phyloP scores from a whole-genome alignment of 1,140 invertebrate species.

The Phenacoccus solenopsis region DNA sequence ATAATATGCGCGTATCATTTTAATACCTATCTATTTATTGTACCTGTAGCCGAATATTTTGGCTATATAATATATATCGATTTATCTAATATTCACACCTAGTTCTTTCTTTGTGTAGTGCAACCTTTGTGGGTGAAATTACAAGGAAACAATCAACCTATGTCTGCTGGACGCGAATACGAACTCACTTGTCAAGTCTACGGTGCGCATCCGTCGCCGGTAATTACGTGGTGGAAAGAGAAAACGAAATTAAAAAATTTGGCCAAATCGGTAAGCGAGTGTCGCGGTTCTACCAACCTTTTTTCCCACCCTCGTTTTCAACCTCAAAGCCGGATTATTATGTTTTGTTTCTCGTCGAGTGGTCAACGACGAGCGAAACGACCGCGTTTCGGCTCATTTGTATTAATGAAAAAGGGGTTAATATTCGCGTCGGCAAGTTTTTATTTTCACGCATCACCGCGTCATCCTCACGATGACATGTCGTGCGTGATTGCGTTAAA shows the following conservation, averaged over 20 bases:
- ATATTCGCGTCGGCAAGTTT: background rate
- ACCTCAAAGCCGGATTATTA: too few relatives aligned
- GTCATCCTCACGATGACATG: too few relatives aligned
- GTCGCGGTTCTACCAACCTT: too few relatives aligned
- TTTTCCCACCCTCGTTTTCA: too few relatives aligned
- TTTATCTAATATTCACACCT: background rate
- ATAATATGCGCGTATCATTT: too few relatives aligned
- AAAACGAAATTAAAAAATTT: constrained; percentile 53
- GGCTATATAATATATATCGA: background rate
- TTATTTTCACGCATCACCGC: background rate
- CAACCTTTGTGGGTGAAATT: constrained; percentile 65
- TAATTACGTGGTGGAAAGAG: constrained; percentile 80
- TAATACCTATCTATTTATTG: too few relatives aligned
- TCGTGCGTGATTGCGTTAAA: too few relatives aligned
- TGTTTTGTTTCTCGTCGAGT: too few relatives aligned
- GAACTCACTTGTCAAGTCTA: constrained; percentile 68
- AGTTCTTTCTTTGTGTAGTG: constrained; percentile 42
- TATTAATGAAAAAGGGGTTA: background rate
- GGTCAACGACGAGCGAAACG: background rate
- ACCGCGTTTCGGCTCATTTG: background rate
- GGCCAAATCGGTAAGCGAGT: constrained; percentile 59
- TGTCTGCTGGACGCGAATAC: constrained; percentile 66
- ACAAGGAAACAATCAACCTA: constrained; percentile 56
- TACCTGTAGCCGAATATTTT: too few relatives aligned
- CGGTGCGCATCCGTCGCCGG: constrained; percentile 66